These are phyloP conservation scores for Myathropa florea DNA, from an alignment of 2,888 invertebrate genomes.

Conservation along the genomic window DNA sequence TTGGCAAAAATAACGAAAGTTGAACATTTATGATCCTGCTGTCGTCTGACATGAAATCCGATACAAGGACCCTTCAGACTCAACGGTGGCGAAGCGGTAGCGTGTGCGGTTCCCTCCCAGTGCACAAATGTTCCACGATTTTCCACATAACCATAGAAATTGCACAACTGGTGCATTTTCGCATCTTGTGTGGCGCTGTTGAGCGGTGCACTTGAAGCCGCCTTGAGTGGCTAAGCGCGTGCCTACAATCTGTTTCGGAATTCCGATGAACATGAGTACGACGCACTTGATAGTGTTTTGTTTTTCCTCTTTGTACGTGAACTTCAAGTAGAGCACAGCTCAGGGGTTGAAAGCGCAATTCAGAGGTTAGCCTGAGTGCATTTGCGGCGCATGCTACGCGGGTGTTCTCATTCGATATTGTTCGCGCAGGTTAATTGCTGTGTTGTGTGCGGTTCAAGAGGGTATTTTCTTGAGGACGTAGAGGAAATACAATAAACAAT, in stretches of 20 bases:
- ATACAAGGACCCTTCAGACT: constrained; percentile 48
- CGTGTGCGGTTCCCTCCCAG: background rate
- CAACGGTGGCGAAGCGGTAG: constrained; percentile 23
- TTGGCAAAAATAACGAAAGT: background rate
- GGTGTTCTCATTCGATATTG: constrained; percentile 49
- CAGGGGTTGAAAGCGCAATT: constrained; percentile 54
- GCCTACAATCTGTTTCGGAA: constrained; percentile 68
- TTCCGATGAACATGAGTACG: constrained; percentile 54
- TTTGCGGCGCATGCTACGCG: constrained; percentile 34
- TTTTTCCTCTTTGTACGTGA: background rate
- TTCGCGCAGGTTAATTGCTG: constrained; percentile 59
- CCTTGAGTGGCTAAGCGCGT: constrained; percentile 61
- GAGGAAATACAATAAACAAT: constrained; percentile 9
- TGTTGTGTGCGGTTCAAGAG: constrained; percentile 29
- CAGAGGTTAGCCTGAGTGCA: background rate
- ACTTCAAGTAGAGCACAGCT: constrained; percentile 40
- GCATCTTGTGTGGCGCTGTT: constrained; percentile 65
- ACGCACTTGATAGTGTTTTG: constrained; percentile 62
- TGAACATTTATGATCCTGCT: background rate
- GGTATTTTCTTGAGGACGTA: constrained; percentile 30
- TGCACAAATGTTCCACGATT: background rate
- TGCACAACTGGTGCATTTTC: constrained; percentile 66
- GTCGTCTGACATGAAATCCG: constrained; percentile 12
- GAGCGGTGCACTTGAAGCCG: constrained; percentile 39
- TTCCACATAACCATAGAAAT: constrained; percentile 58